These are phyloP conservation scores for Rhabdophis nuchalis DNA, from an alignment of 2,797 vertebrate genomes.

Conservation along the genomic window DNA sequence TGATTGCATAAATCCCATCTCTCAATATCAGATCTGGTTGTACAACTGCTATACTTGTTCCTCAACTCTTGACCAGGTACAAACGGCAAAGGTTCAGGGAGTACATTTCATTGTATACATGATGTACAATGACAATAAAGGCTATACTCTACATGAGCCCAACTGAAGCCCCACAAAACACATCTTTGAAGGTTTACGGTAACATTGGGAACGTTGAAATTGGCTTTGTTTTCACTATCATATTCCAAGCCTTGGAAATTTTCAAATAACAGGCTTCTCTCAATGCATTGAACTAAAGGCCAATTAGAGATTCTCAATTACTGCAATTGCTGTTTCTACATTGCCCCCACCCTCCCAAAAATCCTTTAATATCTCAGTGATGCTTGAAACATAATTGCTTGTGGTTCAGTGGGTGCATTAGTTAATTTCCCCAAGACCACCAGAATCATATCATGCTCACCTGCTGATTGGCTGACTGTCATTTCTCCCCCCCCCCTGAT, in stretches of 20 bases:
- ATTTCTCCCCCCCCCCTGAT: not conserved
- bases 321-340: not conserved
- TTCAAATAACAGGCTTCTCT: not conserved
- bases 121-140: too few relatives aligned
- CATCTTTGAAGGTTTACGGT: not conserved
- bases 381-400: slow-evolving; percentile 22
- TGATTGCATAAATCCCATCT: not conserved
- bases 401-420: slow-evolving; percentile 26
- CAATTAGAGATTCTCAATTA: slow-evolving; percentile 39
- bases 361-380: slow-evolving; percentile 19
- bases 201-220: not conserved
- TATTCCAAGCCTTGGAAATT: not conserved
- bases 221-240: not conserved
- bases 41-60: not conserved
- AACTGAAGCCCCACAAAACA: not conserved
- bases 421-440: slow-evolving; percentile 3
- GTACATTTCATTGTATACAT: not conserved
- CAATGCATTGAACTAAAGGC: not conserved
- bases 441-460: slow-evolving; percentile 18
- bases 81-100: not conserved
- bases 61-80: not conserved
- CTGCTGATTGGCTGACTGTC: not conserved
- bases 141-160: not conserved
- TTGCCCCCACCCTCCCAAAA: not conserved
- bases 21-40: not conserved